Percentiles rank a stretch among this genome's conserved stretches.
phyloP scores from a whole-genome alignment of 2,888 invertebrate genomes.

The Mythimna ferrago region DNA sequence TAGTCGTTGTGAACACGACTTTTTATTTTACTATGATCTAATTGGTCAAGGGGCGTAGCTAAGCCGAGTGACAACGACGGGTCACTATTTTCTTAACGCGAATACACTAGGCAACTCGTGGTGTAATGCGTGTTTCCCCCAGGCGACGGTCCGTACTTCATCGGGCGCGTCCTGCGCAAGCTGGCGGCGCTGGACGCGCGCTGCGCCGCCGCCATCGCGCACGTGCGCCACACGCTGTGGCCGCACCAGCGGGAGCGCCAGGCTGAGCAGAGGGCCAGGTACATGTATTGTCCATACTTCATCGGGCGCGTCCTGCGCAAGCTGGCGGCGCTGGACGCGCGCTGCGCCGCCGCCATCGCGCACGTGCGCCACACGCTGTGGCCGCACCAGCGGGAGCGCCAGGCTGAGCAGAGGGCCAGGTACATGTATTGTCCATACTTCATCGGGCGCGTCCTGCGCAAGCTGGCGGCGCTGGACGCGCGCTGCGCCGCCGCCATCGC shows the following conservation, averaged over 20 bases:
- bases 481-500: slow-evolving; percentile 93
- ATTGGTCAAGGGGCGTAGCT: no score
- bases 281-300: slow-evolving; percentile 96
- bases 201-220: slow-evolving; percentile 93
- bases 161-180: slow-evolving; percentile 94
- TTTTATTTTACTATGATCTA: no score
- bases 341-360: slow-evolving; percentile 93
- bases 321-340: slow-evolving; percentile 93
- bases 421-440: slow-evolving; percentile 97
- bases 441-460: slow-evolving; percentile 94
- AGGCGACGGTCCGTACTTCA: slow-evolving; percentile 97
- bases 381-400: slow-evolving; percentile 95
- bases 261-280: slow-evolving; percentile 93
- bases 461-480: slow-evolving; percentile 93
- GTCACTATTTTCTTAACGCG: no score
- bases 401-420: slow-evolving; percentile 94
- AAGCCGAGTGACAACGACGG: no score
- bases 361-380: slow-evolving; percentile 94
- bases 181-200: slow-evolving; percentile 93
- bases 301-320: slow-evolving; percentile 95
- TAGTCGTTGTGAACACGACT: no score
- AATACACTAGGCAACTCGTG: no score
- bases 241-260: slow-evolving; percentile 95
- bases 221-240: slow-evolving; percentile 94
- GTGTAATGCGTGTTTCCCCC: neutral